A percentile compares a stretch with the other conserved stretches of the same genome.
phyloP scores from a whole-genome alignment of 2,113 vertebrate species.

The Theristicus caerulescens region DNA sequence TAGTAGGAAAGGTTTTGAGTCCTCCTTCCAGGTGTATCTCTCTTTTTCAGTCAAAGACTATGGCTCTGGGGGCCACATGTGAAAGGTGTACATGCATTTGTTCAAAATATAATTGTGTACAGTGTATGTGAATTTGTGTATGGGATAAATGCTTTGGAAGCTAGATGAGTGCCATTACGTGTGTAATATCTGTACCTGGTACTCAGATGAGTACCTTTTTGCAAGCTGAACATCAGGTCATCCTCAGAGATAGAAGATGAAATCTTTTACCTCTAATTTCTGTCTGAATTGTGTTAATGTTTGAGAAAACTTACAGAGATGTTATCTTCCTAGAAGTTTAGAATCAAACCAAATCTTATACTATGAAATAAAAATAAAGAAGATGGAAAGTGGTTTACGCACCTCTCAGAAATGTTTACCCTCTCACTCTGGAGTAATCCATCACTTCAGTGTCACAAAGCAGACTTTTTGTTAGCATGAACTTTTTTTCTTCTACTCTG shows the following conservation, averaged over 20 bases:
- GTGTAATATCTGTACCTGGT: neutral
- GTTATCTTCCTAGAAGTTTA: neutral
- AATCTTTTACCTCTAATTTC: neutral
- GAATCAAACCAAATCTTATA: neutral
- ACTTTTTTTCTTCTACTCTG: neutral
- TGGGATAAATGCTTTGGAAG: neutral
- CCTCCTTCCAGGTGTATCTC: neutral
- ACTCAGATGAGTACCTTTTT: neutral
- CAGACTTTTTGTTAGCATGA: neutral
- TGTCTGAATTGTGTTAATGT: neutral
- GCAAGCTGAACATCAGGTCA: neutral
- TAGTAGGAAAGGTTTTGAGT: neutral
- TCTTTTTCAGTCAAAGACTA: neutral
- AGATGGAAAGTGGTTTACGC: neutral
- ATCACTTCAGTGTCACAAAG: neutral
- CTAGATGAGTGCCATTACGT: neutral
- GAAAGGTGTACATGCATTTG: neutral
- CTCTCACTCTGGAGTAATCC: neutral
- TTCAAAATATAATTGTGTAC: neutral
- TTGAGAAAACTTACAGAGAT: neutral
- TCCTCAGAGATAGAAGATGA: neutral
- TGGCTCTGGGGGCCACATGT: neutral
- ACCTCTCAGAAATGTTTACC: neutral
- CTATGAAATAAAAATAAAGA: neutral
- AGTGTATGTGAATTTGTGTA: neutral